Base-by-base conservation (phyloP, 2,888 invertebrate genomes). In the Himalopsyche anomala region DNA sequence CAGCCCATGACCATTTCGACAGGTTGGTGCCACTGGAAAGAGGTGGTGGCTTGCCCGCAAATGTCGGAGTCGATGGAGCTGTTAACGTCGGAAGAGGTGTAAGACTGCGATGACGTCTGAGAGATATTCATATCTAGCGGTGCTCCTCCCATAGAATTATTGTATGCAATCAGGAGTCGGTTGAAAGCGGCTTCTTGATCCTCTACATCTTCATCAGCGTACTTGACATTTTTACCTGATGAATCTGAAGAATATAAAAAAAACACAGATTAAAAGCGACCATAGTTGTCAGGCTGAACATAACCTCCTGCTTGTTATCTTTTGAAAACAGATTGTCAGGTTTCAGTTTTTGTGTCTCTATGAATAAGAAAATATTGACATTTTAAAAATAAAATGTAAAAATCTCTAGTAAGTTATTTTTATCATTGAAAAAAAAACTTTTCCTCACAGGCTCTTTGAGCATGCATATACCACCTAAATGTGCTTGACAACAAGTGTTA, bases 1-100 rank as follows among this genome's bases (percentile, higher is more conserved):
- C 83, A 84, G 11, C 85, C 83, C 86, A 86, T 81, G 6, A 88
- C 87, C 87, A 87, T 87, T 74, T 88, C 88, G 8, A 88, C 56
- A 17, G 86, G 62, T 19, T 62, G 81, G 1, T 74, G 81, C 28
- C 54, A 79, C 74, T 74, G 38, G 54, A 45, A 28, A 56, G 42
- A 62, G 12, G 40, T 45, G 38, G 38, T 15, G 62, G 45, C 51
- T 45, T 83, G 83, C 69, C 69, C 40, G 38, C 51, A 42, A 42
- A 42, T 80, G 79, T 84, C 38, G 12, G 74, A 74, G 36, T 74
- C n/a, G 15, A 36, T 74, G 74, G 74, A 74, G 15, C 28, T 74
- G 74, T 74, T 74, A 4, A 74, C 74, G 9, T 62, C 62, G 28
- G 62, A 62, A 11, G 62, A 62, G 15, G 28, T 62, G 11, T 36